Evolutionary conservation across 2,888 invertebrate genomes (phyloP), one percentile per base, ranked within the genome.

Genomic region (Oscheius sp.): DNA sequence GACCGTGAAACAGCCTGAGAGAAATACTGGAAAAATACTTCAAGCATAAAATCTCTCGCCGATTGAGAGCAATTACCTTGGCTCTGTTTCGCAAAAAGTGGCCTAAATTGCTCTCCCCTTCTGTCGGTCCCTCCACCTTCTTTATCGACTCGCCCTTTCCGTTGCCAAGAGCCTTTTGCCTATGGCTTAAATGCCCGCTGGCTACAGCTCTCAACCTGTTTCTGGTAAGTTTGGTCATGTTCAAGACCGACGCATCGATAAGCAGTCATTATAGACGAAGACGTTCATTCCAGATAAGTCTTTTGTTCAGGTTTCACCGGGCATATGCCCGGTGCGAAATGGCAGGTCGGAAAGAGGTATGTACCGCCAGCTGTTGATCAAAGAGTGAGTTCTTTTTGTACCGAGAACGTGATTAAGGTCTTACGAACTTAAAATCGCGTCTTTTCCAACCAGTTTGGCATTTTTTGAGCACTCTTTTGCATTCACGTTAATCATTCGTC

Each of bases 321-420:
- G 7, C 82, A 84, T 74, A 77, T 84, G 32, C 84, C 84, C 21
- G 84, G 84, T 5, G 82, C 82, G 32, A 81, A 80, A 57, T 84
- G 82, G 81, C 79, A 81, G 11, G 82, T 84, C 29, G 84, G 84
- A 33, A 76, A 78, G 57, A 73, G 82, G 29, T 79, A 77, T 59
- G 78, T 77, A 0, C 76, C 81, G 13, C 77, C 72, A 29, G 63
- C 32, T 9, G 32, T 13, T 1, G 35, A n/a, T 53, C 32, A 53
- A 37, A 21, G 37, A 37, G 65, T 50, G 1, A n/a, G 47, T 7
- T 10, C 42, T 33, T 37, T 63, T 63, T 7, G 5, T 58, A 33
- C 9, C 13, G 13, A 50, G 13, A 50, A 11, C 10, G 50, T 13
- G 13, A 11, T 13, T 50, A 50, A 50, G 13, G 9, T 50, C 13